Base-by-base conservation (phyloP, 2,888 invertebrate species). In the Anagyrus pseudococci region DNA sequence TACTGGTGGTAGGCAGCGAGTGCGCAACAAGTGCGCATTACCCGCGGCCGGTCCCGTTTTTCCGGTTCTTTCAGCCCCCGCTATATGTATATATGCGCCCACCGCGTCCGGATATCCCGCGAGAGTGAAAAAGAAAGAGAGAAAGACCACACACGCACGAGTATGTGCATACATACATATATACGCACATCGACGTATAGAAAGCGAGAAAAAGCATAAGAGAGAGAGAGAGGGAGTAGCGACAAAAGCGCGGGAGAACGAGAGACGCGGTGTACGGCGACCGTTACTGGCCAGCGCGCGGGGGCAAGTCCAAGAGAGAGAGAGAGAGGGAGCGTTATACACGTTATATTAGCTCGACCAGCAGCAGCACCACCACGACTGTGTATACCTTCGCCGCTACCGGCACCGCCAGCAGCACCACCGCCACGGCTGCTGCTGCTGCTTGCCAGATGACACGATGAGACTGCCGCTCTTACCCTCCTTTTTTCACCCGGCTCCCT, bases 381-480 rank as follows among this genome's bases (percentile, higher is more conserved):
- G 13, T 26, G 22, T 43, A 22, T 29, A 29, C 43, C 10, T 33
- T 19, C 22, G 25, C 20, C 4, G 10, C 3, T 7, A 20, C 20
- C 41, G 29, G 3, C 15, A 10, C 19, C 7, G 43, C 10, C 43
- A 29, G 25, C 26, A 4, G 37, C 19, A 10, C 1, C 7, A 15
- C 37, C 23, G 43, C 49, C 20, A 2, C n/a, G 20, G 6, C 10
- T 29, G 4, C 59, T 41, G 8, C 25, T 19, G 17, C 64, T 56
- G 65, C 65, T 53, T 66, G 66, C 66, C 66, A 66, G 66, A 66
- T 66, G 66, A 66, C 66, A 66, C 66, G 66, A 66, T 63, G 66
- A 66, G 66, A 54, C 59, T 25, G 61, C 54, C 61, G 19, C 60
- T 49, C 60, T 57, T 52, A 37, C 56, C 54, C 52, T 59, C n/a